phyloP scores from a whole-genome alignment of 2,113 vertebrate species.

The Petaurus breviceps region DNA sequence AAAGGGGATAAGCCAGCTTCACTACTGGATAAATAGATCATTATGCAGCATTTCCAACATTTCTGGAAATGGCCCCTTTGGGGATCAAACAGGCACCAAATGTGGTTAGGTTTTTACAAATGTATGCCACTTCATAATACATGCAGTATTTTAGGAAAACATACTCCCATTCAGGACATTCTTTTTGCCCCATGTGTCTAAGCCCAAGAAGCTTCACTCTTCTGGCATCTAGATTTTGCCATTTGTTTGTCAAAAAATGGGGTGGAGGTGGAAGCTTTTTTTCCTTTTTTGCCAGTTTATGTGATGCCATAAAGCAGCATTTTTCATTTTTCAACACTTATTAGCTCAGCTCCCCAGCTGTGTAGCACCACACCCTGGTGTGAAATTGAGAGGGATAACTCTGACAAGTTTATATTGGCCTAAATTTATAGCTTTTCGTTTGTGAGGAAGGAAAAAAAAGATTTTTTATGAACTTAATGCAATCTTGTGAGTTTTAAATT shows the following conservation, averaged over 20 bases:
- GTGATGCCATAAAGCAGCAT: slow-evolving; percentile 77
- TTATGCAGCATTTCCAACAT: slow-evolving; percentile 57
- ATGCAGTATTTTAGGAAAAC: slow-evolving; percentile 51
- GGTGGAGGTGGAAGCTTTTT: slow-evolving; percentile 63
- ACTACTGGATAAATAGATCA: slow-evolving; percentile 58
- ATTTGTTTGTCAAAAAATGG: slow-evolving; percentile 74
- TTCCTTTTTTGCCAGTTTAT: slow-evolving; percentile 76
- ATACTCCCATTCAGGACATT: slow-evolving; percentile 38
- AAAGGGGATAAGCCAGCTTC: slow-evolving; percentile 41
- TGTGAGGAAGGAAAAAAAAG: slow-evolving; percentile 53
- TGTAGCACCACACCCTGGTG: slow-evolving; percentile 79
- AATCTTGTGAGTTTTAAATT: slow-evolving; percentile 64
- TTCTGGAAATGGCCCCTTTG: slow-evolving; percentile 66
- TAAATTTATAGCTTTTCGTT: slow-evolving; percentile 78
- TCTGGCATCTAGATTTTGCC: slow-evolving; percentile 65
- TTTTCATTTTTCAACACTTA: slow-evolving; percentile 83
- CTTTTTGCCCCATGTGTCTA: slow-evolving; percentile 47
- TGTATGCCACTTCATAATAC: slow-evolving; percentile 57
- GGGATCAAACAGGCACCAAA: slow-evolving; percentile 66
- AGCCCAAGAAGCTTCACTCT: slow-evolving; percentile 45
- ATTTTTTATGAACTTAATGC: slow-evolving; percentile 58
- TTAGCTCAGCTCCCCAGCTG: slow-evolving; percentile 84
- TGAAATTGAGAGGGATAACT: slow-evolving; percentile 78
- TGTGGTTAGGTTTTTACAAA: slow-evolving; percentile 70
- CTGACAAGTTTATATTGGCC: slow-evolving; percentile 78